phyloP scores from a whole-genome alignment of 2,113 vertebrate species.

The Cranoglanis bouderius region DNA sequence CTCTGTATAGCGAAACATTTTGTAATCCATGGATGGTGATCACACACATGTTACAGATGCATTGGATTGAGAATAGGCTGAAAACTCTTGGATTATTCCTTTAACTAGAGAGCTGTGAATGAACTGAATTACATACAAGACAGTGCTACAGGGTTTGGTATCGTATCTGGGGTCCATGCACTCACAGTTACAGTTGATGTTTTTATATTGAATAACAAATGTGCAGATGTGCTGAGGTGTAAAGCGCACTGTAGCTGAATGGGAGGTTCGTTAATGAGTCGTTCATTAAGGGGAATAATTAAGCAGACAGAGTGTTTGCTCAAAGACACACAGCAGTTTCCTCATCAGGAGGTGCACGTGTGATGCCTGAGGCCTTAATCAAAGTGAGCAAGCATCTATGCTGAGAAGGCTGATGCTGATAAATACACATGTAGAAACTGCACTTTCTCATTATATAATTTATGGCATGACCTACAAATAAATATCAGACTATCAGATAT shows the following conservation, averaged over 20 bases:
- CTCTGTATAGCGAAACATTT: not conserved
- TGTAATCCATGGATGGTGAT: not conserved
- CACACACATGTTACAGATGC: not conserved
- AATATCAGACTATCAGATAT: not conserved
- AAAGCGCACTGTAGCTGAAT: conserved; percentile 21
- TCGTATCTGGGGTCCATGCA: not conserved
- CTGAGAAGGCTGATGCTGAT: conserved; percentile 10
- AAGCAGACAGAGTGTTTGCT: conserved; percentile 37
- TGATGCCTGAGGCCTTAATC: conserved; percentile 43
- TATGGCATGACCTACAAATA: not conserved
- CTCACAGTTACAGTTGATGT: not conserved
- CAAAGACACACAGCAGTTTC: conserved; percentile 44
- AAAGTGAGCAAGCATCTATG: conserved; percentile 35
- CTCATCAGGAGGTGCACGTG: conserved; percentile 45
- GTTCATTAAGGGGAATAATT: conserved; percentile 42
- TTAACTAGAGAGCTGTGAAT: not conserved
- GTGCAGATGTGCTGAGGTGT: conserved; percentile 30
- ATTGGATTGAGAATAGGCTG: not conserved
- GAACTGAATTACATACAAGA: not conserved
- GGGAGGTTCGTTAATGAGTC: conserved; percentile 28
- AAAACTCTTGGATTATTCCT: not conserved
- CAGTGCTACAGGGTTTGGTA: not conserved
- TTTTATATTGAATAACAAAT: conserved; percentile 26
- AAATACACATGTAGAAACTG: conserved; percentile 11
- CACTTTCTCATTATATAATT: not conserved